Percentiles rank a stretch among this genome's conserved stretches.
These are phyloP conservation scores for Leptopterna dolabrata DNA, from an alignment of 2,888 invertebrate species.

Conservation along the genomic window DNA sequence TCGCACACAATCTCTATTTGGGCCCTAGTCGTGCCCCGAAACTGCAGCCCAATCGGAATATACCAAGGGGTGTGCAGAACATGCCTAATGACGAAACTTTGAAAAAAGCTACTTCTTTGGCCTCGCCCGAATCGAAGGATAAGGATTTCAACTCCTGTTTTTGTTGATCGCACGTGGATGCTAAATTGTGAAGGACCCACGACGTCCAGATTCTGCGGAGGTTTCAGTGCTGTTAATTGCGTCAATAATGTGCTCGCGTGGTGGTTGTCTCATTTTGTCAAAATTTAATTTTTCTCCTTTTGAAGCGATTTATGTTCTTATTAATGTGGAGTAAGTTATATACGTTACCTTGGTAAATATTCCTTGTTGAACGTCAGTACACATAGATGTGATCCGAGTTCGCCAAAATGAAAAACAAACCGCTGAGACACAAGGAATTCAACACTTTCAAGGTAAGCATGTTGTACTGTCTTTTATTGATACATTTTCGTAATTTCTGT, in stretches of 20 bases:
- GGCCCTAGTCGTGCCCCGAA: no score
- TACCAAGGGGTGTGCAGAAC: no score
- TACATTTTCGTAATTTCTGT: not conserved
- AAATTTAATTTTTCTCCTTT: not conserved
- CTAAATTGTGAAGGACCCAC: no score
- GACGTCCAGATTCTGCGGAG: not conserved
- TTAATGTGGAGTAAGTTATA: no score
- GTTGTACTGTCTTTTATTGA: not conserved
- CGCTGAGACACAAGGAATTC: constrained; percentile 76
- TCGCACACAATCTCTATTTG: no score
- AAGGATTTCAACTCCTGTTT: no score
- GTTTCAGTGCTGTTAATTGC: not conserved
- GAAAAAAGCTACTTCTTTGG: no score
- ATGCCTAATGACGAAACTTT: no score
- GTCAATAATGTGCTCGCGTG: not conserved
- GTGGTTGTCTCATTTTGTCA: not conserved
- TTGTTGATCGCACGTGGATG: no score
- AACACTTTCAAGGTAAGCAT: constrained; percentile 81
- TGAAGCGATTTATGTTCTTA: not conserved
- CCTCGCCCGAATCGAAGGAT: no score
- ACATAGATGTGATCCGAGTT: not conserved
- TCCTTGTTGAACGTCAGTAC: no score
- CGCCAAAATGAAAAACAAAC: constrained; percentile 56
- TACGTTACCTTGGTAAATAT: not conserved
- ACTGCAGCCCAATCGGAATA: no score